A percentile compares a stretch with the other conserved stretches of the same genome.
phyloP scores from a whole-genome alignment of 2,113 vertebrate species.

The Fulmarus glacialis region DNA sequence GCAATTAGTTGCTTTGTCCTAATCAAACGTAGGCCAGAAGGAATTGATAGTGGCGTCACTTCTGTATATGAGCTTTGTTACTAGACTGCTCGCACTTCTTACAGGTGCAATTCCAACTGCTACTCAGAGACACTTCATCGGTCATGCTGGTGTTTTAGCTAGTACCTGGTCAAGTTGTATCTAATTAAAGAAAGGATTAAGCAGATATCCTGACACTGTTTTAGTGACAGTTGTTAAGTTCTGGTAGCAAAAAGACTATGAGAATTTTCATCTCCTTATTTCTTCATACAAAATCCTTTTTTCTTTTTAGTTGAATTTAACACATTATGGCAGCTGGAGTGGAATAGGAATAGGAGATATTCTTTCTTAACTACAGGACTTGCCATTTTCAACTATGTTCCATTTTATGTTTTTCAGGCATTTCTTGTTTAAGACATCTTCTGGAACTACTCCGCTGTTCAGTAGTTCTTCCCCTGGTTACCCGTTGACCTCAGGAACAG shows the following conservation, averaged over 20 bases:
- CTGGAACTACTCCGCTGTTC: constrained; percentile 96
- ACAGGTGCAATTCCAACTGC: background rate
- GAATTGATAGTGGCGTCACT: background rate
- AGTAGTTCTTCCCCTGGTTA: constrained; percentile 98
- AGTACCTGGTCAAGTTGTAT: background rate
- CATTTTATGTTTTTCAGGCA: constrained; percentile 82
- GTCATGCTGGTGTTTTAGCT: background rate
- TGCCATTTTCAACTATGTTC: constrained; percentile 25
- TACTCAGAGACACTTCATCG: background rate
- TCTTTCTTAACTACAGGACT: background rate
- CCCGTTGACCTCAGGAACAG: constrained; percentile 95
- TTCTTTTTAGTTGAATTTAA: background rate
- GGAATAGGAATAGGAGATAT: background rate
- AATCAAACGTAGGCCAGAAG: background rate
- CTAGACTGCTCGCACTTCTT: background rate
- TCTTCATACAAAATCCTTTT: background rate
- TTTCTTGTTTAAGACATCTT: constrained; percentile 98
- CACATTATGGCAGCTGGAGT: background rate
- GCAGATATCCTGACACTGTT: background rate
- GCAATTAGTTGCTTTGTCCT: background rate
- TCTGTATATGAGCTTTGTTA: background rate
- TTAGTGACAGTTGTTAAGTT: background rate
- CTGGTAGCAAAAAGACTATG: background rate
- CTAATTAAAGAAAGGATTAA: background rate
- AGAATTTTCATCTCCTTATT: background rate